Evolutionary conservation across 2,888 invertebrate species (phyloP), one percentile per base, ranked within the genome.

Genomic region (Orgyia antiqua): DNA sequence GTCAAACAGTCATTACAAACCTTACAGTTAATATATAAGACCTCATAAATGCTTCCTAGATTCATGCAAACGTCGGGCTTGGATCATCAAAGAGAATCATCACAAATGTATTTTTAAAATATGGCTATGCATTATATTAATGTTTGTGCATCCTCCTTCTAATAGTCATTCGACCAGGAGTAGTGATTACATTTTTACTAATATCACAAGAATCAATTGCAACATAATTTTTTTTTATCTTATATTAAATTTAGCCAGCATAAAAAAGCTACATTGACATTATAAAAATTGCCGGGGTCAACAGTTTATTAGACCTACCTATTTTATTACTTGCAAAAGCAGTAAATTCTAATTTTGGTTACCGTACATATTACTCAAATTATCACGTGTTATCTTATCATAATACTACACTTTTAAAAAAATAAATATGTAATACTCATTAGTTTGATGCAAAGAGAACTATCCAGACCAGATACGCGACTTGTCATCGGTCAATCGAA

Each of bases 181-280:
- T 35, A 36, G 55, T 59, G 57, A 57, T 60, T 51, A 66, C 58
- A 61, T 54, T 62, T n/a, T 63, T 49, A 52, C 82, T 83, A 84
- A 76, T 84, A 84, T 83, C 84, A 84, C 84, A 82, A 76, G 61
- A 58, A 66, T 67, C 62, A 65, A 73, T 76, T 76, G 76, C 70
- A 77, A 72, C 66, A 58, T 68, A 62, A 60, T 58, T 51, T 64
- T 62, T 63, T 64, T 68, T 73, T 57, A 33, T 38, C 56, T 51
- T 50, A 52, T 45, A 40, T 52, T 56, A 58, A 48, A 23, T 4
- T 54, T 51, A 47, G 49, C 51, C 56, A 54, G 60, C 60, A 52
- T 62, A 63, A 51, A 57, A 60, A 72, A 73, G 62, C 67, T 63
- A 61, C 67, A 65, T 68, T 65, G 66, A 70, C 68, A 52, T 51